A percentile compares a stretch with the other conserved stretches of the same genome.
Conservation (phyloP, 1,140 invertebrate species). For the Thaumatotibia leucotreta region DNA sequence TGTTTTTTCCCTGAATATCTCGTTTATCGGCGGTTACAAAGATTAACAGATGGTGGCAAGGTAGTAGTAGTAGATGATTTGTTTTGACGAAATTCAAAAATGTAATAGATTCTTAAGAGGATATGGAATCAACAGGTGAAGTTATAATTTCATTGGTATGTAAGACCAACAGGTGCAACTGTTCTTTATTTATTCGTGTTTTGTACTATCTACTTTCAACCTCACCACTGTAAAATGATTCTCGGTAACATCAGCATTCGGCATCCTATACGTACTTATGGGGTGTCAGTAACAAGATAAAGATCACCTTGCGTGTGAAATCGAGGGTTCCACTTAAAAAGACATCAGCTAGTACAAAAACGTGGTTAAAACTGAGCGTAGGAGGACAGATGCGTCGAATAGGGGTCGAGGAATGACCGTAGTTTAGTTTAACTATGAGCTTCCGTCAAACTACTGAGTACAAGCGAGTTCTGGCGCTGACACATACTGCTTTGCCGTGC, state of each 20-base stretch:
- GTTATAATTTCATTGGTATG: background rate
- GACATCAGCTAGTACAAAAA: conserved; percentile 46
- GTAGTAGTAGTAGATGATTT: background rate
- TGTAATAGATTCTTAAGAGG: too few species aligned
- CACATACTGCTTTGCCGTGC: conserved; percentile 26
- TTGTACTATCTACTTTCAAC: background rate
- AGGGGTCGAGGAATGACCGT: conserved; percentile 54
- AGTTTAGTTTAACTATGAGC: conserved; percentile 62
- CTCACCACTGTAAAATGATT: background rate
- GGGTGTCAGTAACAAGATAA: conserved; percentile 29
- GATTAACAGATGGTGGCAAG: background rate
- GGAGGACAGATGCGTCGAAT: conserved; percentile 40
- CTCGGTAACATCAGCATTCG: background rate
- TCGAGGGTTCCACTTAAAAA: conserved; percentile 51
- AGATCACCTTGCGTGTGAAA: conserved; percentile 42
- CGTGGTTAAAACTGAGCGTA: conserved; percentile 40
- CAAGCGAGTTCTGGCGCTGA: conserved; percentile 28
- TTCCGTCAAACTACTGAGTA: conserved; percentile 47
- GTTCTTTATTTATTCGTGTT: background rate
- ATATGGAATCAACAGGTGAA: too few species aligned
- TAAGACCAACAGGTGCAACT: background rate
- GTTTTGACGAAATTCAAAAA: background rate
- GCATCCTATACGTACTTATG: conserved; percentile 23
- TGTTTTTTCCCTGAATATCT: background rate
- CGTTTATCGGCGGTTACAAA: background rate